Conservation (phyloP, 2,113 vertebrate species). For the Istiophorus platypterus region DNA sequence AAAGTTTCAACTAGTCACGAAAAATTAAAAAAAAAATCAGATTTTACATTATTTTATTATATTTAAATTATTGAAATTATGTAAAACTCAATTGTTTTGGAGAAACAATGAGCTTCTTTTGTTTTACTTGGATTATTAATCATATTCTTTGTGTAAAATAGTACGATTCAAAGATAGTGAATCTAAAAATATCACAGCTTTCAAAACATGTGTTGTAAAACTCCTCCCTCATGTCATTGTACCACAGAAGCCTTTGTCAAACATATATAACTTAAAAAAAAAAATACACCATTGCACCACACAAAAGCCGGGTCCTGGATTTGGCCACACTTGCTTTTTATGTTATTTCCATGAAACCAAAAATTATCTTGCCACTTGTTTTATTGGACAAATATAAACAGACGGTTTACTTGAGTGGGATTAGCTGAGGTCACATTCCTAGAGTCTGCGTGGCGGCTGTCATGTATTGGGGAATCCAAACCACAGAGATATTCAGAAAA, state of each 20-base stretch:
- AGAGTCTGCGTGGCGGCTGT: background rate
- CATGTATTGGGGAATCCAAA: too few species aligned
- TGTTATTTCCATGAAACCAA: background rate
- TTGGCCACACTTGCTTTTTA: background rate
- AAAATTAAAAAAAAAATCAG: background rate
- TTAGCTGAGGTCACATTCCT: constrained; percentile 1
- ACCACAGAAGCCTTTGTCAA: background rate
- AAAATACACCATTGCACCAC: too few species aligned
- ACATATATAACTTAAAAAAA: background rate
- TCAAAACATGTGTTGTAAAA: background rate
- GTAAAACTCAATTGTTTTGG: too few species aligned
- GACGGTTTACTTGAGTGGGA: constrained; percentile 12
- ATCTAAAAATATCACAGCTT: background rate
- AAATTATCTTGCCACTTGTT: background rate
- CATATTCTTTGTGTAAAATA: too few species aligned
- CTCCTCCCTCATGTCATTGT: background rate
- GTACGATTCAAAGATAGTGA: background rate
- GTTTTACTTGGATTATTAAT: too few species aligned
- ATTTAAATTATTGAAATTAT: too few species aligned
- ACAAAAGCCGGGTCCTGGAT: background rate
- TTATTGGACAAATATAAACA: constrained; percentile 4
- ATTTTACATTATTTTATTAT: too few species aligned
- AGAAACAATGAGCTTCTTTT: too few species aligned
- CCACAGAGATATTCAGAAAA: background rate
- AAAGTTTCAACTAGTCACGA: background rate